These are phyloP conservation scores for Aleiodes alternator DNA, from an alignment of 2,888 invertebrate species.

Conservation along the genomic window DNA sequence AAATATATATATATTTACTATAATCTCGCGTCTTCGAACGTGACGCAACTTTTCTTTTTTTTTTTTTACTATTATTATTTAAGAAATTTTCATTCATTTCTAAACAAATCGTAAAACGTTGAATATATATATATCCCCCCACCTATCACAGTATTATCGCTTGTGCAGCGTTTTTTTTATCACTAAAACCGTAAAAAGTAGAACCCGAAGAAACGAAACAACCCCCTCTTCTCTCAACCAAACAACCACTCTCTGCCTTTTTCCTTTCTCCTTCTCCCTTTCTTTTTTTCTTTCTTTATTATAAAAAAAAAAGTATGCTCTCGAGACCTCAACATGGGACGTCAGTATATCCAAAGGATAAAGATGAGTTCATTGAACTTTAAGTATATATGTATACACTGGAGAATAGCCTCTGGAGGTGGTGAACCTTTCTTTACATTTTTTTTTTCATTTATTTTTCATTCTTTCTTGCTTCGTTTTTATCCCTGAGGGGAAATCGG, in stretches of 20 bases:
- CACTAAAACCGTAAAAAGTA: slow-evolving; percentile 72
- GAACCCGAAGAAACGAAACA: slow-evolving; percentile 63
- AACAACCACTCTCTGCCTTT: neutral
- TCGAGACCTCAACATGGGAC: slow-evolving; percentile 33
- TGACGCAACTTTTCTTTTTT: slow-evolving; percentile 48
- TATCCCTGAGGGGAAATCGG: slow-evolving; percentile 30
- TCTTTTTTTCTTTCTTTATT: too few relatives aligned
- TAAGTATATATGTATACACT: slow-evolving; percentile 9
- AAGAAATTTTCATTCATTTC: slow-evolving; percentile 47
- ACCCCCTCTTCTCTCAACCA: slow-evolving; percentile 15
- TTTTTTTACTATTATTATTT: slow-evolving; percentile 4
- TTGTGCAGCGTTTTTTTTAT: slow-evolving; percentile 74
- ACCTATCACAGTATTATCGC: slow-evolving; percentile 73
- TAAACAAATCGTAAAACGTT: slow-evolving; percentile 68
- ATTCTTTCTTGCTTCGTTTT: neutral
- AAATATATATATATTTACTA: slow-evolving; percentile 54
- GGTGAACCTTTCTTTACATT: neutral
- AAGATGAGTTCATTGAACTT: slow-evolving; percentile 31
- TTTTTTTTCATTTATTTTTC: neutral
- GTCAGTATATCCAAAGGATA: neutral
- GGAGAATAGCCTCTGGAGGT: neutral
- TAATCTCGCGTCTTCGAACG: slow-evolving; percentile 53
- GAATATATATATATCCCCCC: slow-evolving; percentile 62
- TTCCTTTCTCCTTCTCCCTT: neutral
- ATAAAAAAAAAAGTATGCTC: slow-evolving; percentile 32